Evolutionary conservation across 2,113 vertebrate genomes (phyloP).

Genomic region (Ovibos moschatus): DNA sequence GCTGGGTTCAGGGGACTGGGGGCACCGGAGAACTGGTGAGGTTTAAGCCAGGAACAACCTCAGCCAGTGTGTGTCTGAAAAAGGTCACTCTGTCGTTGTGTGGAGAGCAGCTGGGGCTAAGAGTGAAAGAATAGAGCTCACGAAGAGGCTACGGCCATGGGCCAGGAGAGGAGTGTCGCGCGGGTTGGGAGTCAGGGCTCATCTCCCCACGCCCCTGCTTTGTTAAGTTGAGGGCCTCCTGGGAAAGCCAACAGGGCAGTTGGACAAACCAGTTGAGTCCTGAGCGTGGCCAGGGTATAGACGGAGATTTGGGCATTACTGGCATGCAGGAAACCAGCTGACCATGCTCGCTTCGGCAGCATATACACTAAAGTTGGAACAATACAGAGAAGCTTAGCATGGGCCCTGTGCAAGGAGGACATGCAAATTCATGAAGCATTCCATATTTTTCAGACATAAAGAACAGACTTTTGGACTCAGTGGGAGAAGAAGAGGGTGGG

Average conservation of each 20-base stretch:
- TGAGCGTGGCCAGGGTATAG: not conserved
- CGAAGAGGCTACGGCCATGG: not conserved
- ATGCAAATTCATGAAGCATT: not conserved
- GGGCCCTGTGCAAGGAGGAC: not conserved
- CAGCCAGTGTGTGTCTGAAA: not conserved
- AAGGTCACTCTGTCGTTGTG: not conserved
- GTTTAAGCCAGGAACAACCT: not conserved
- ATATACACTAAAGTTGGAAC: not conserved
- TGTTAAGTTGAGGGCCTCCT: not conserved
- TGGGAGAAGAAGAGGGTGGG: not conserved
- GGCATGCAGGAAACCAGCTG: not conserved
- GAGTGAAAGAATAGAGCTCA: not conserved
- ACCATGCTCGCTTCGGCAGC: not conserved
- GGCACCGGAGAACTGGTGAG: not conserved
- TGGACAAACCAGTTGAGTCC: not conserved
- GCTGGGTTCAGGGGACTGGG: not conserved
- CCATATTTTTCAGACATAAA: not conserved
- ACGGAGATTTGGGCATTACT: not conserved
- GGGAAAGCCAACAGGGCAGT: not conserved
- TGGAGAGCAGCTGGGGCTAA: not conserved
- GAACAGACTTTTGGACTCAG: not conserved
- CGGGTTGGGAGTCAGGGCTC: not conserved
- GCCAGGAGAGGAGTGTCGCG: rapidly evolving
- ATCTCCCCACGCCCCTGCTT: not conserved
- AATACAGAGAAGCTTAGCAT: not conserved